phyloP scores from a whole-genome alignment of 2,888 invertebrate species.

The Podotricha telesiphe region DNA sequence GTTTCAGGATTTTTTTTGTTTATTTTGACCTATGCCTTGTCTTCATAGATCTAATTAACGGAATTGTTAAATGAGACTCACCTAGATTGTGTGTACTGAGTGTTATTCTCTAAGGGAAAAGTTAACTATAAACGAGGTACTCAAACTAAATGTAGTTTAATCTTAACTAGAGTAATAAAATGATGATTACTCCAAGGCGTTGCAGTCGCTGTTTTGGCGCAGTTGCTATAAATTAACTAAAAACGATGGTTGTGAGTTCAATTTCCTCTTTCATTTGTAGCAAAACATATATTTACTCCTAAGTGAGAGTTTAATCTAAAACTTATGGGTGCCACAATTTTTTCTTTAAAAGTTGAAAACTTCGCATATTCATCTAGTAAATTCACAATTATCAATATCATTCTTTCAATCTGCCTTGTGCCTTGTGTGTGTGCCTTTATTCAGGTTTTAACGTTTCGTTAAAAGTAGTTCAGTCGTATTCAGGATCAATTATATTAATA shows the following conservation, averaged over 20 bases:
- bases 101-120: slow-evolving; percentile 16
- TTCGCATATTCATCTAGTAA: no score
- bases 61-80: slow-evolving; percentile 25
- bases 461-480: no score
- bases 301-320: no score
- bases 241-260: background rate
- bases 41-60: slow-evolving; percentile 31
- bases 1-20: slow-evolving; percentile 23
- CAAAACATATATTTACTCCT: no score
- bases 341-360: no score
- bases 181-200: background rate
- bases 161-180: slow-evolving; percentile 15
- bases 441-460: no score
- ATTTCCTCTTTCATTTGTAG: background rate
- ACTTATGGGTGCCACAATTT: no score
- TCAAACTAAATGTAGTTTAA: slow-evolving; percentile 17
- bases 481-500: no score
- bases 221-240: background rate
- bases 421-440: no score
- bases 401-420: no score
- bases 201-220: background rate
- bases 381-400: no score
- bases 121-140: slow-evolving; percentile 15
- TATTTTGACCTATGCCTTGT: slow-evolving; percentile 23
- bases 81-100: slow-evolving; percentile 26